Conservation (phyloP, 2,888 invertebrate genomes). For the Eulithis prunata region DNA sequence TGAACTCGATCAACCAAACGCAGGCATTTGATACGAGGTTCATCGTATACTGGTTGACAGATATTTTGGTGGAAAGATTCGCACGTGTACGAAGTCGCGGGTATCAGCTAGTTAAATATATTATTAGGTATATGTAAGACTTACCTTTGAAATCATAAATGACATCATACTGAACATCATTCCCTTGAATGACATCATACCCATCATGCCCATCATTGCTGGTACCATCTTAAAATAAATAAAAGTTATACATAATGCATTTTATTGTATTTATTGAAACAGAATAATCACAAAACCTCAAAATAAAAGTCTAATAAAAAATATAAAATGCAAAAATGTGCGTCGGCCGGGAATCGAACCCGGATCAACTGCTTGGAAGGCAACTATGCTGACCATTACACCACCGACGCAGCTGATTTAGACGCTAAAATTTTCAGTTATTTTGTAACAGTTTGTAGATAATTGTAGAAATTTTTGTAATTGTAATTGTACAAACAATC, state of each 20-base stretch:
- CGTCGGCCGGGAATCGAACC: constrained; percentile 84
- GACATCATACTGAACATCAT: constrained; percentile 86
- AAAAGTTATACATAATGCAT: no score
- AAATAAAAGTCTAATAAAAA: constrained; percentile 2
- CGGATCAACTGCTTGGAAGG: constrained; percentile 85
- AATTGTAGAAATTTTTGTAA: no score
- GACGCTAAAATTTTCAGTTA: background rate
- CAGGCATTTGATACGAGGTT: no score
- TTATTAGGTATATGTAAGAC: no score
- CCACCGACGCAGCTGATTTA: constrained; percentile 70
- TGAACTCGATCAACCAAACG: no score
- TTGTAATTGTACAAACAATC: no score
- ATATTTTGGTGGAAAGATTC: no score
- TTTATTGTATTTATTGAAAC: no score
- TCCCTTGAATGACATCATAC: constrained; percentile 85
- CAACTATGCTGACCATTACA: constrained; percentile 85
- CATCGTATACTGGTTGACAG: no score
- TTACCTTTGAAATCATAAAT: constrained; percentile 84
- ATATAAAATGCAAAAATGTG: constrained; percentile 54
- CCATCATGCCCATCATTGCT: constrained; percentile 84
- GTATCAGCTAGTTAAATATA: no score
- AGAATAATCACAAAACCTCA: no score
- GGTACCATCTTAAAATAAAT: constrained; percentile 71
- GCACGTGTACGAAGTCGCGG: no score
- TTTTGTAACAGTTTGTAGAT: background rate